Evolutionary conservation across 2,888 invertebrate species (phyloP), one percentile per base, ranked within the genome.

Genomic region (Hemaris fuciformis): DNA sequence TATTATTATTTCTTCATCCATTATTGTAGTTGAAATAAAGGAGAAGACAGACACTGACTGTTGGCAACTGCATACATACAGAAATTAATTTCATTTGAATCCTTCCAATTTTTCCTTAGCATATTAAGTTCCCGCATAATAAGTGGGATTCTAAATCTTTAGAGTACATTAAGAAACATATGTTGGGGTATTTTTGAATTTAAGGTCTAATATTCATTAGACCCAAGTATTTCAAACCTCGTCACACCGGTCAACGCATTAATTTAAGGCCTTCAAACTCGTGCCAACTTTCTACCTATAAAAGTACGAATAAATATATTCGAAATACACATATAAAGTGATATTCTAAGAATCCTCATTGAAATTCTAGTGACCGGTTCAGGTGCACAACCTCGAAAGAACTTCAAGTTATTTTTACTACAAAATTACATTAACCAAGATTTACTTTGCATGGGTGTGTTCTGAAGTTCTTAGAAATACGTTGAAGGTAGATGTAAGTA

Each of bases 261-360:
- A 38, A 2, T n/a, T 27, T 53, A 18, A 15, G 31, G 4, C 8
- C 7, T 3, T 18, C 25, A 31, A 48, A 43, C 7, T 3, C 15
- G 25, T 27, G 2, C 20, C 8, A 27, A 53, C 53, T 53, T 53
- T 53, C 31, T 31, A 53, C 27, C 8, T 18, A 27, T 53, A 25
- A 48, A 53, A 20, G 56, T 34, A 31, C 22, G 22, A 53, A 61
- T 31, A 42, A 53, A 43, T 48, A 48, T 15, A 31, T 31, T 53
- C 18, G 8, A 53, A 53, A 10, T 45, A 45, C 31, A 48, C 25
- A 10, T 23, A 46, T 46, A 46, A 18, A 53, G 18, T 31, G 18
- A 27, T 27, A 31, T 53, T 53, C 53, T 53, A 27, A 31, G 53
- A 53, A 53, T 53, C 31, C 53, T 31, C 27, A 53, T 53, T 53